These are phyloP conservation scores for Cataglyphis hispanica DNA, from an alignment of 1,140 invertebrate genomes.

Conservation along the genomic window DNA sequence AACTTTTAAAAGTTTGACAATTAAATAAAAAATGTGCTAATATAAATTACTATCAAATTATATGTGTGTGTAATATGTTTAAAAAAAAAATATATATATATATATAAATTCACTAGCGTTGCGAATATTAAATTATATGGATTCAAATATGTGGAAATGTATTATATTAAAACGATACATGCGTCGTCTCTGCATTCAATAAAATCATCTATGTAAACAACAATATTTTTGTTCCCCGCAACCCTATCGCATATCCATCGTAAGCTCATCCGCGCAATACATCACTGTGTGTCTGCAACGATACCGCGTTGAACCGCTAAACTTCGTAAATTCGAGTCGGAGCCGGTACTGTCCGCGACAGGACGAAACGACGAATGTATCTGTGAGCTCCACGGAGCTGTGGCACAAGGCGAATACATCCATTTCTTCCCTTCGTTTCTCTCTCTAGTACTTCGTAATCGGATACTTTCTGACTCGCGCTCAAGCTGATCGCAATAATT, in stretches of 20 bases:
- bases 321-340: conserved; percentile 74
- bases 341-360: conserved; percentile 65
- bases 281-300: conserved; percentile 18
- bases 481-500: conserved; percentile 79
- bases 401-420: conserved; percentile 43
- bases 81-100: neutral
- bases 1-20: neutral
- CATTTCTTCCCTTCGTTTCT: conserved; percentile 11
- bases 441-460: conserved; percentile 72
- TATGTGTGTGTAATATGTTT: neutral
- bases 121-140: neutral
- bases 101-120: neutral
- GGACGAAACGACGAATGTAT: conserved; percentile 82
- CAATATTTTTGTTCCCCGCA: conserved; percentile 12
- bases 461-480: conserved; percentile 79
- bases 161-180: neutral
- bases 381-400: conserved; percentile 61
- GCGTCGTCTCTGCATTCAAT: neutral
- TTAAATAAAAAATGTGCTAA: neutral
- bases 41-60: neutral
- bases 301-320: conserved; percentile 52
- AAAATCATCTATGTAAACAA: conserved; percentile 43
- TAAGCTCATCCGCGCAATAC: conserved; percentile 42
- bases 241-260: conserved; percentile 19
- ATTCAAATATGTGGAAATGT: neutral